Base-by-base conservation (phyloP, 1,140 invertebrate species). In the Bathynomus jamesi region DNA sequence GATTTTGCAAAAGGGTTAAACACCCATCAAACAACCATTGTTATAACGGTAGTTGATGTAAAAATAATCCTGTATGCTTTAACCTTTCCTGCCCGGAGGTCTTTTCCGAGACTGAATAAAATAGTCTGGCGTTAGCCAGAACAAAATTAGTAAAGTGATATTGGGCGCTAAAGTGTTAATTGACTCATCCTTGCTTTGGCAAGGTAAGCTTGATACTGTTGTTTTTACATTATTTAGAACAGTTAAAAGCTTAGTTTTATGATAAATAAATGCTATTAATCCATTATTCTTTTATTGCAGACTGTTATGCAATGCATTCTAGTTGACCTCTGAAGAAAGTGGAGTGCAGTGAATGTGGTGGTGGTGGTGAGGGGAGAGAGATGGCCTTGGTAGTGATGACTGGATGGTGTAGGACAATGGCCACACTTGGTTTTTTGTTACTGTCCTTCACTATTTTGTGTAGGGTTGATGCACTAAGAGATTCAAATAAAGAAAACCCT, bases 241-340 rank as follows among this genome's bases (percentile, higher is more conserved):
- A 62, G 7, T 8, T 8, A 63, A 24, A 63, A 11, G 27, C 27
- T 24, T 63, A 63, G n/a, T 24, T 63, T 24, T 63, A 63, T 63
- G 27, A 63, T 63, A 63, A 24, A 63, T 63, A 63, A 24, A 63
- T 63, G 27, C n/a, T 63, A 63, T 63, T 24, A 24, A 63, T 63
- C n/a, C 27, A 63, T 63, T 24, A 24, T 2, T 63, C 13, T 63
- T 1, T 63, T 4, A 24, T 25, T 63, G 1, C 27, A 63, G 21
- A 63, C 27, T 71, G 72, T 67, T 70, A 69, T 75, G 69, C 30
- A 31, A 62, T 75, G 69, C 32, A 67, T 69, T 67, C 27, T 32
- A 61, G 66, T 74, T 70, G 61, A 70, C 53, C 68, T 66, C 67
- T 67, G 53, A 65, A 69, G 73, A 75, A 66, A 71, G 53, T 71